phyloP scores from a whole-genome alignment of 2,888 invertebrate species.

The Resseliella maxima region DNA sequence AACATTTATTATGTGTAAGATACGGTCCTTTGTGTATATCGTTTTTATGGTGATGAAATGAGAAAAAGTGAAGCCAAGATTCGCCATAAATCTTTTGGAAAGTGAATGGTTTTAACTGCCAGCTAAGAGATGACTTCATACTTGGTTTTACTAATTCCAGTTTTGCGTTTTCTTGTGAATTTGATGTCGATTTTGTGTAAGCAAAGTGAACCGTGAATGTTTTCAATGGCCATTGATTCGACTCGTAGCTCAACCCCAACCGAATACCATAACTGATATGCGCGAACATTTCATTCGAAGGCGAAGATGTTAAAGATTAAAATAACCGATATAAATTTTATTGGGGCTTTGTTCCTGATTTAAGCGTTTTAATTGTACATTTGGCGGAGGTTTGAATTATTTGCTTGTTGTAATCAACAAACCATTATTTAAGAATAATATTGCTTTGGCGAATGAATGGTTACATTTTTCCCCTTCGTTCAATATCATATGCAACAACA shows the following conservation, averaged over 20 bases:
- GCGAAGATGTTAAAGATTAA: conserved; percentile 47
- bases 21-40: conserved; percentile 24
- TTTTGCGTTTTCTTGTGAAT: not conserved
- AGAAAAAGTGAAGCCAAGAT: not conserved
- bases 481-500: conserved; percentile 13
- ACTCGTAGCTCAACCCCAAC: not conserved
- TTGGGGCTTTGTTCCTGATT: conserved; percentile 51
- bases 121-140: conserved; percentile 32
- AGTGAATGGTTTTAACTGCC: conserved; percentile 6
- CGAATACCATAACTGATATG: not conserved
- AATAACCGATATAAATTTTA: conserved; percentile 54
- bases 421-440: conserved; percentile 48
- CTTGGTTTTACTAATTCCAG: conserved; percentile 7
- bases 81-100: conserved; percentile 21
- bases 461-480: not conserved
- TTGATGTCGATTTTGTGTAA: conserved; percentile 3
- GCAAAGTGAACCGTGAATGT: not conserved
- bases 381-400: conserved; percentile 46
- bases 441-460: conserved; percentile 23
- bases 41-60: conserved; percentile 15
- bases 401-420: conserved; percentile 53
- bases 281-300: not conserved
- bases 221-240: conserved; percentile 28
- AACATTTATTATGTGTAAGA: conserved; percentile 41
- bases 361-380: conserved; percentile 49